A percentile compares a stretch with the other conserved stretches of the same genome.
These are phyloP conservation scores for Lagopus leucura DNA, from an alignment of 2,113 vertebrate genomes.

Conservation along the genomic window DNA sequence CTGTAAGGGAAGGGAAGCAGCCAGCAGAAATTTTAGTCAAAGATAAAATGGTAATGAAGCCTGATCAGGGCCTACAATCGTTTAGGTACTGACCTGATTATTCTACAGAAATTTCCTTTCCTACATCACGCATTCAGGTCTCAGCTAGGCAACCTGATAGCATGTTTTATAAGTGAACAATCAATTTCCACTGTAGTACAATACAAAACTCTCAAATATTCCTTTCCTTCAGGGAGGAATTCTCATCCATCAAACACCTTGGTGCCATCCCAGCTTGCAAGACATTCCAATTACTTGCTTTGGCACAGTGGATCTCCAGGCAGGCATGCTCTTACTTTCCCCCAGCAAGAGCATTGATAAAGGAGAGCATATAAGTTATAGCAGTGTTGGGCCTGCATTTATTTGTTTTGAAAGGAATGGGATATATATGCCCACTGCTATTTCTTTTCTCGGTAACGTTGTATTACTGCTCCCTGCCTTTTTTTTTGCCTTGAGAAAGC, in stretches of 20 bases:
- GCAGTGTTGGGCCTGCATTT: neutral
- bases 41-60: neutral
- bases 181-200: neutral
- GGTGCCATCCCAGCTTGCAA: slow-evolving; percentile 26
- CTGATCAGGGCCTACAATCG: neutral
- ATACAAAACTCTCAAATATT: neutral
- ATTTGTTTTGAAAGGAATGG: neutral
- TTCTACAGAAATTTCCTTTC: neutral
- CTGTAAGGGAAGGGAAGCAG: neutral
- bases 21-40: neutral
- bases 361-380: neutral
- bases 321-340: neutral
- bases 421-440: neutral
- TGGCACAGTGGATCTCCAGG: neutral
- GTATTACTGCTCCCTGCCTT: neutral
- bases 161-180: neutral
- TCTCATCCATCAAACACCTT: slow-evolving; percentile 2
- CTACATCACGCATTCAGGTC: neutral
- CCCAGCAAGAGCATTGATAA: neutral
- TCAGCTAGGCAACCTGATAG: neutral
- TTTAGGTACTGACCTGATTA: neutral
- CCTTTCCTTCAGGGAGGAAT: neutral
- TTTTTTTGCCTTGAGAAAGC: neutral
- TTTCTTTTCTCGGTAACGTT: neutral
- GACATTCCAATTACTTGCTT: neutral